phyloP scores from a whole-genome alignment of 92 coral and sea anemone genomes.

The Actinostola sp. region DNA sequence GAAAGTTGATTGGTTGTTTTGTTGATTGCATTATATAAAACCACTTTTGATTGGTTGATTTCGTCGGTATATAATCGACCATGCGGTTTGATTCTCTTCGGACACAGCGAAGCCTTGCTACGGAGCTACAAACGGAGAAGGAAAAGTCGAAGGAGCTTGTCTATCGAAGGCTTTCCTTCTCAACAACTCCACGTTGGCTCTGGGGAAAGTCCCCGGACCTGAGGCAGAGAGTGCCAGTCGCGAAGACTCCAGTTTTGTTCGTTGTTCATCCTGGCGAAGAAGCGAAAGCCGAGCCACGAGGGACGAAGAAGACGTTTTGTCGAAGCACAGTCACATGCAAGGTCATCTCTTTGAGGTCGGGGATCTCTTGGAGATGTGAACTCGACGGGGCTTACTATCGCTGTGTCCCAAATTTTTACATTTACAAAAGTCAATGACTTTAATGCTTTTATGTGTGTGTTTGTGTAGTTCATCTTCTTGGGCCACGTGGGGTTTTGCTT shows the following conservation, averaged over 20 bases:
- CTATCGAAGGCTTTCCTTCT: constrained; percentile 62
- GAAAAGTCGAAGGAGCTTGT: constrained; percentile 4
- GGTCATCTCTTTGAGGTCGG: constrained; percentile 38
- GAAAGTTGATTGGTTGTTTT: constrained; percentile 7
- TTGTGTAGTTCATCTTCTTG: background rate
- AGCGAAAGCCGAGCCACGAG: constrained; percentile 80
- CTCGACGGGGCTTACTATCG: constrained; percentile 99
- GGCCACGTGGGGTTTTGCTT: constrained; percentile 32
- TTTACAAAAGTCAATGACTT: constrained; percentile 88
- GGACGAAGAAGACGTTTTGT: constrained; percentile 81
- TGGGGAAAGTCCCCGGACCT: constrained; percentile 99
- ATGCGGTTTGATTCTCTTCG: constrained; percentile 11
- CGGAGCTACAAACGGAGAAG: constrained; percentile 95
- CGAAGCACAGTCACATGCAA: constrained; percentile 99
- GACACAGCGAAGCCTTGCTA: constrained; percentile 99
- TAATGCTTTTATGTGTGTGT: constrained; percentile 16
- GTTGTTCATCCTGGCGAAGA: constrained; percentile 77
- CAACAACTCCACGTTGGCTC: constrained; percentile 94
- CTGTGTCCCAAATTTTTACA: constrained; percentile 98
- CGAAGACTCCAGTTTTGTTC: constrained; percentile 80
- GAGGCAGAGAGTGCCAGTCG: constrained; percentile 98
- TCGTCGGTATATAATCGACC: background rate
- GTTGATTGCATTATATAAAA: background rate
- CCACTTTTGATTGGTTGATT: constrained; percentile 14
- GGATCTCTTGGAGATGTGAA: constrained; percentile 65